Conservation (phyloP, 2,888 invertebrate species). For the Eupelmus urozonus region DNA sequence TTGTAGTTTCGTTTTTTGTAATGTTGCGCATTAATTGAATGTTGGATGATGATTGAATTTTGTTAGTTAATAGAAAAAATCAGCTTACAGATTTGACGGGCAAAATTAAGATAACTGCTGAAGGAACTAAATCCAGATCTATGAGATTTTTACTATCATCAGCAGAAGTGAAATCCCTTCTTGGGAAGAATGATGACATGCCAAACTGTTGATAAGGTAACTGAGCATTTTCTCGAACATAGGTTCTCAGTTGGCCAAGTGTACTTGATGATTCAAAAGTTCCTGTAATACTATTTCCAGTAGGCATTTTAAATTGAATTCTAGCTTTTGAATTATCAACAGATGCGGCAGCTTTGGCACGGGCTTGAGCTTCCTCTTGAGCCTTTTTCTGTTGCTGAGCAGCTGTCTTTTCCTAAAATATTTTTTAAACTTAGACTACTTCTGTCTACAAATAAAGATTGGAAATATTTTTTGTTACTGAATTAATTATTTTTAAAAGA, state of each 20-base stretch:
- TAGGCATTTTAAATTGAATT: conserved; percentile 92
- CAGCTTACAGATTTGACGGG: conserved; percentile 78
- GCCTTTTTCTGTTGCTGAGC: conserved; percentile 53
- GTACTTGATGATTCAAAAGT: conserved; percentile 85
- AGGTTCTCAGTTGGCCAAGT: conserved; percentile 80
- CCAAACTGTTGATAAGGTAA: conserved; percentile 81
- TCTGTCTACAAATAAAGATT: too few relatives aligned
- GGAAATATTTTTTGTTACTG: not conserved
- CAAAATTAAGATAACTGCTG: conserved; percentile 86
- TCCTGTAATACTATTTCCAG: conserved; percentile 86
- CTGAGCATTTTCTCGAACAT: conserved; percentile 79
- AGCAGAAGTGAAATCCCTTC: conserved; percentile 81
- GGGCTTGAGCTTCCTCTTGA: conserved; percentile 37
- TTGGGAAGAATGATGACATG: conserved; percentile 88
- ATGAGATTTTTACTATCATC: conserved; percentile 81
- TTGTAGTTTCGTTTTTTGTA: not conserved
- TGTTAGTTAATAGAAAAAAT: conserved; percentile 16
- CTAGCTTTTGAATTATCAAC: conserved; percentile 80
- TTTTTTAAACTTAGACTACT: not conserved
- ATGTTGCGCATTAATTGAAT: not conserved
- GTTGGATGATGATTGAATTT: not conserved
- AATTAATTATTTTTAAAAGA: not conserved
- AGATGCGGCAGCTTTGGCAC: conserved; percentile 52
- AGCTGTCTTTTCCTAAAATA: conserved; percentile 61
- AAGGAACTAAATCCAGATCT: conserved; percentile 86